Conservation (phyloP, 2,113 vertebrate genomes). For the Lycocorax pyrrhopterus region DNA sequence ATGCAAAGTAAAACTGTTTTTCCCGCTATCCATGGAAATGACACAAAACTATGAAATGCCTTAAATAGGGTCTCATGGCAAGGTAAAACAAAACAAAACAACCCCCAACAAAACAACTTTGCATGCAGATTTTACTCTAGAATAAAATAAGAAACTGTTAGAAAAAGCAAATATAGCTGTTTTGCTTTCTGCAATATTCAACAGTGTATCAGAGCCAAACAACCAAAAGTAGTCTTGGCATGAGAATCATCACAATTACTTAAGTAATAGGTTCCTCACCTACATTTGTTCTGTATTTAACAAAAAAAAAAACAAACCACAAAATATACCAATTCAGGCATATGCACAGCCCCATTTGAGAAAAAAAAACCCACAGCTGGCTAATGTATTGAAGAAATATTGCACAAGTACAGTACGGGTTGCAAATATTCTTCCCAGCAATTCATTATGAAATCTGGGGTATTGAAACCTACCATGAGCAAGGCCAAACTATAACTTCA, state of each 20-base stretch:
- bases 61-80: not conserved
- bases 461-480: not conserved
- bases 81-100: not conserved
- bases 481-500: not conserved
- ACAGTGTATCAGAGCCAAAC: rapidly evolving
- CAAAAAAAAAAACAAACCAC: not conserved
- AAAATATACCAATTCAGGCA: not conserved
- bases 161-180: not conserved
- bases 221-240: not conserved
- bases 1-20: not conserved
- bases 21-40: not conserved
- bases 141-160: not conserved
- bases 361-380: not conserved
- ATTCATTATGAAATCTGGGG: not conserved
- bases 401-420: not conserved
- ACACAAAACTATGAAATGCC: not conserved
- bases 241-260: not conserved
- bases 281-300: not conserved
- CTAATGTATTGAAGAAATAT: not conserved
- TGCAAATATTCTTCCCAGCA: not conserved
- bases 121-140: not conserved
- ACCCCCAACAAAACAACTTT: not conserved
- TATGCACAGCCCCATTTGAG: not conserved
- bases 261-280: not conserved
- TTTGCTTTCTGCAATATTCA: not conserved